Conservation (phyloP, 2,888 invertebrate species). For the Phytoseiulus persimilis region DNA sequence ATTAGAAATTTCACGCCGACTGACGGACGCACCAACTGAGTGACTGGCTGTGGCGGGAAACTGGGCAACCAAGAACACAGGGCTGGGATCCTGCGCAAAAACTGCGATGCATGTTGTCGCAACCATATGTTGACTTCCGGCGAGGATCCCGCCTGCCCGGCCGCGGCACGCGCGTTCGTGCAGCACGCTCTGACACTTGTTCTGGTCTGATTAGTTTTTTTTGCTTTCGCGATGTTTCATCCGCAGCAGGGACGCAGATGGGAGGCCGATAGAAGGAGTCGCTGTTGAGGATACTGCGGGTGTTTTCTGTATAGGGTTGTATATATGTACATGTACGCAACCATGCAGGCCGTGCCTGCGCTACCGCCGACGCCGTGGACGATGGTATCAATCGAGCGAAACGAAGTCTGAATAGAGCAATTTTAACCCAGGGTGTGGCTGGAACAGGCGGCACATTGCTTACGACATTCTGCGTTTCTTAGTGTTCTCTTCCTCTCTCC, state of each 20-base stretch:
- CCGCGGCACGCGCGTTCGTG: not conserved
- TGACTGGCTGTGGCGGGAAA: not conserved
- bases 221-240: not conserved
- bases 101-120: not conserved
- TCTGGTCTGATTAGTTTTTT: not conserved
- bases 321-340: no score
- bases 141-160: not conserved
- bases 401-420: not conserved
- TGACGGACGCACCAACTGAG: not conserved
- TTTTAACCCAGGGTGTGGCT: not conserved
- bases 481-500: not conserved
- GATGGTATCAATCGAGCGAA: not conserved
- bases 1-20: not conserved
- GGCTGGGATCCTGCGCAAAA: not conserved
- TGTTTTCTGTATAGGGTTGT: no score
- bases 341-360: no score
- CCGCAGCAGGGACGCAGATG: not conserved
- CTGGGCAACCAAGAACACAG: not conserved
- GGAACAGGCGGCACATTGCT: not conserved
- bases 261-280: not conserved
- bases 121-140: not conserved
- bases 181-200: not conserved
- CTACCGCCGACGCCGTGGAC: no score
- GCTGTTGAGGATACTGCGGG: not conserved
- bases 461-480: not conserved